Conservation (phyloP, 30 jellyfish, hydroid and myxozoan species). For the Haliclystus octoradiatus region DNA sequence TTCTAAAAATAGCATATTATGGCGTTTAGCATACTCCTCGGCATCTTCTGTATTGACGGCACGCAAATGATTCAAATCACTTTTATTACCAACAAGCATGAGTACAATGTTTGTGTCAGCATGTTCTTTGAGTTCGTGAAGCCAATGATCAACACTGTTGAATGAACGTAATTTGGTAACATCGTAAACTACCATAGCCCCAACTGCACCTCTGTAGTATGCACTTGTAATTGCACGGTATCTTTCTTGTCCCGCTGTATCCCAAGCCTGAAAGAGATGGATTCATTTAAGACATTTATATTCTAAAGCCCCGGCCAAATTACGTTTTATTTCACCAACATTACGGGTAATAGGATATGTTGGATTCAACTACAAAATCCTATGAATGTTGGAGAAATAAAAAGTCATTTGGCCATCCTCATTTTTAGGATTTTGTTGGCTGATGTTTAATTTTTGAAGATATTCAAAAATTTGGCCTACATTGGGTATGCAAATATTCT, state of each 20-base stretch:
- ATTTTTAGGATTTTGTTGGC: too few relatives aligned
- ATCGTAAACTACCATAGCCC: conserved; percentile 93
- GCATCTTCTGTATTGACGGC: conserved; percentile 97
- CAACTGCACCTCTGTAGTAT: conserved; percentile 96
- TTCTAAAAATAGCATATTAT: conserved; percentile 80
- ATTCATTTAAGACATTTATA: too few relatives aligned
- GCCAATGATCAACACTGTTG: conserved; percentile 82
- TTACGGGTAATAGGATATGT: too few relatives aligned
- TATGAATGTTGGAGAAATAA: too few relatives aligned
- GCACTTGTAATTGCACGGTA: conserved; percentile 97
- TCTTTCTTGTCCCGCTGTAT: conserved; percentile 98
- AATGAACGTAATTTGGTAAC: conserved; percentile 73
- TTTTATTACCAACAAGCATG: conserved; percentile 88
- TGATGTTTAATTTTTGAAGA: too few relatives aligned
- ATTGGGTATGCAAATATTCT: too few relatives aligned
- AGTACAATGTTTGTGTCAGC: conserved; percentile 83
- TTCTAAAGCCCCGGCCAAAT: too few relatives aligned
- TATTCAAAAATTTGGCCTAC: too few relatives aligned
- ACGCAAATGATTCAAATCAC: conserved; percentile 82
- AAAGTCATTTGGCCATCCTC: too few relatives aligned
- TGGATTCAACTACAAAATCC: too few relatives aligned
- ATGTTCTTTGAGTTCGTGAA: conserved; percentile 84
- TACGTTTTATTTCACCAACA: too few relatives aligned
- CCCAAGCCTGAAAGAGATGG: conserved; percentile 74
- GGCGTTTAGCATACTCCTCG: conserved; percentile 79